Conservation (phyloP, 2,113 vertebrate species). For the Hassar affinis region DNA sequence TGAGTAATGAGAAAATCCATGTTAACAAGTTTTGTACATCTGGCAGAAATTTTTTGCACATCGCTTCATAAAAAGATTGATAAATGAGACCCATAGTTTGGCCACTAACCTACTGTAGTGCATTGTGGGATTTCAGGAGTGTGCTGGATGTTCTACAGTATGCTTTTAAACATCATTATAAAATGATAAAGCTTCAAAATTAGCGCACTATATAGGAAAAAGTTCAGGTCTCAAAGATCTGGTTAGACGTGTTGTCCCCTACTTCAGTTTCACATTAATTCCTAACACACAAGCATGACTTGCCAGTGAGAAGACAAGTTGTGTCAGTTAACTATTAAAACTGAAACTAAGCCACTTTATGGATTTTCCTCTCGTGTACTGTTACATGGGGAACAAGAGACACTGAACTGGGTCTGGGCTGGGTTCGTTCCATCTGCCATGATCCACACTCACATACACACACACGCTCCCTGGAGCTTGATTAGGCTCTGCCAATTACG, state of each 20-base stretch:
- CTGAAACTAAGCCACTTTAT: neutral
- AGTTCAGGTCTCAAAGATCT: neutral
- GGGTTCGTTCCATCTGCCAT: conserved; percentile 52
- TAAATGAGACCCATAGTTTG: neutral
- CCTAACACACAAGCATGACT: neutral
- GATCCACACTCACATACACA: conserved; percentile 45
- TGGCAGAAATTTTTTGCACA: neutral
- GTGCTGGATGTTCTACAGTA: neutral
- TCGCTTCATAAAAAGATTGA: neutral
- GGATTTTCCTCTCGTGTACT: neutral
- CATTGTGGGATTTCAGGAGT: neutral
- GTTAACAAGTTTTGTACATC: neutral
- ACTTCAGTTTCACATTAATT: neutral
- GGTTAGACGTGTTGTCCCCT: neutral
- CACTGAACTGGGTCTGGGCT: conserved; percentile 22
- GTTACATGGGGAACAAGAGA: neutral
- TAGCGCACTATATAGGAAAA: neutral
- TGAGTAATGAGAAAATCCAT: neutral
- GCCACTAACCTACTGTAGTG: neutral
- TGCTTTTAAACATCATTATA: neutral
- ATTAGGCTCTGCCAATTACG: conserved; percentile 77
- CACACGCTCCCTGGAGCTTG: conserved; percentile 60
- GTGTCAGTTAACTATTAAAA: neutral
- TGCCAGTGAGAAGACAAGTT: neutral
- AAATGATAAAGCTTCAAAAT: neutral